Percentiles rank a stretch among this genome's conserved stretches.
Evolutionary conservation across 2,888 invertebrate species (phyloP).

Genomic region (Luperina nickerlii): DNA sequence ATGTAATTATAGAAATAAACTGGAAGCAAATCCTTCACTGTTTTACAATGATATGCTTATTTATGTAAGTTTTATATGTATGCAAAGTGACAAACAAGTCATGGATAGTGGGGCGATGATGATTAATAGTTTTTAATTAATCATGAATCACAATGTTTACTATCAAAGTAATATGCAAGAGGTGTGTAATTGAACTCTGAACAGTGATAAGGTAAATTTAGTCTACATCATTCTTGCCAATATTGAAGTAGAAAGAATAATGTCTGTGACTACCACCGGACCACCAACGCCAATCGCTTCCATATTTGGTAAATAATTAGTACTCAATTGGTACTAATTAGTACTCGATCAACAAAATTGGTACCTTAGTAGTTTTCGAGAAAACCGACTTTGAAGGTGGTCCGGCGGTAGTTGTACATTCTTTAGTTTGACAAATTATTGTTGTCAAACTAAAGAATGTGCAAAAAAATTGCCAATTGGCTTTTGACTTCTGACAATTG

Average conservation of each 20-base stretch:
- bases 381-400: no score
- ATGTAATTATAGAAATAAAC: slow-evolving; percentile 20
- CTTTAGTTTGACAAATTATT: no score
- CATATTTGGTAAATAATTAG: no score
- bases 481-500: no score
- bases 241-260: not conserved
- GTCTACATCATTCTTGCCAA: not conserved
- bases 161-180: slow-evolving; percentile 42
- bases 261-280: no score
- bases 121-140: slow-evolving; percentile 44
- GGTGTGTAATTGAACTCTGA: slow-evolving; percentile 37
- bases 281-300: no score
- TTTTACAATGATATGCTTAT: slow-evolving; percentile 24
- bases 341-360: no score
- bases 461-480: not conserved
- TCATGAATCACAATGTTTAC: slow-evolving; percentile 53
- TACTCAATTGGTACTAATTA: no score
- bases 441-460: slow-evolving; percentile 8
- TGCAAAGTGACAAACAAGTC: slow-evolving; percentile 44
- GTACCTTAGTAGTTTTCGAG: no score
- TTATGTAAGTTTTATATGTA: slow-evolving; percentile 29
- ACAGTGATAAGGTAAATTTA: slow-evolving; percentile 30
- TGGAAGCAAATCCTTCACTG: slow-evolving; percentile 27
- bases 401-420: not conserved
- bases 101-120: slow-evolving; percentile 17